phyloP scores from a whole-genome alignment of 2,888 invertebrate genomes.

The Mayetiola destructor region DNA sequence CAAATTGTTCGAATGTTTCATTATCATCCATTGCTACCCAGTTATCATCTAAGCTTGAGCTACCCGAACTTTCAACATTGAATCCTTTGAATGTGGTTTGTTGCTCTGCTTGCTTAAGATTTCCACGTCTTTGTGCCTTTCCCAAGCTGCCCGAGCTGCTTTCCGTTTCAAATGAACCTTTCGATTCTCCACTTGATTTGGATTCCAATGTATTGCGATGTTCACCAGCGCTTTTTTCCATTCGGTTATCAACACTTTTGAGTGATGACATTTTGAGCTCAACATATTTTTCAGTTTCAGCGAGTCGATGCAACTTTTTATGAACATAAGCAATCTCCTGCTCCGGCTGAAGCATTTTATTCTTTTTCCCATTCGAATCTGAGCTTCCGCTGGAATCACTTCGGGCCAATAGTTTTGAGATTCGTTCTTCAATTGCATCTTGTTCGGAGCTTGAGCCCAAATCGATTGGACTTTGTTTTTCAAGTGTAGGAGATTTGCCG shows the following conservation, averaged over 20 bases:
- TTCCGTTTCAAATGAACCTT: constrained; percentile 52
- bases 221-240: constrained; percentile 30
- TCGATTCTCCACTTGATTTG: constrained; percentile 48
- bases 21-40: constrained; percentile 56
- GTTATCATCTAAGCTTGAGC: constrained; percentile 72
- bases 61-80: constrained; percentile 70
- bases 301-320: constrained; percentile 39
- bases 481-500: constrained; percentile 45
- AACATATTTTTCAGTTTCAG: constrained; percentile 38
- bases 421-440: constrained; percentile 37
- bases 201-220: constrained; percentile 36
- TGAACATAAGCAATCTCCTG: constrained; percentile 20
- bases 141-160: constrained; percentile 61
- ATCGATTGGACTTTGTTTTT: constrained; percentile 49
- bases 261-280: background rate
- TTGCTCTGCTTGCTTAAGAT: constrained; percentile 44
- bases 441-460: constrained; percentile 42
- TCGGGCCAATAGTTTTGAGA: constrained; percentile 29
- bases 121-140: constrained; percentile 51
- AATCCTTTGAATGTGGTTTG: constrained; percentile 73
- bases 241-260: background rate
- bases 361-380: constrained; percentile 36
- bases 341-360: constrained; percentile 31
- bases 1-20: background rate
- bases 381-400: constrained; percentile 48